phyloP scores from a whole-genome alignment of 1,140 invertebrate genomes.

The Cyphomyrmex costatus region DNA sequence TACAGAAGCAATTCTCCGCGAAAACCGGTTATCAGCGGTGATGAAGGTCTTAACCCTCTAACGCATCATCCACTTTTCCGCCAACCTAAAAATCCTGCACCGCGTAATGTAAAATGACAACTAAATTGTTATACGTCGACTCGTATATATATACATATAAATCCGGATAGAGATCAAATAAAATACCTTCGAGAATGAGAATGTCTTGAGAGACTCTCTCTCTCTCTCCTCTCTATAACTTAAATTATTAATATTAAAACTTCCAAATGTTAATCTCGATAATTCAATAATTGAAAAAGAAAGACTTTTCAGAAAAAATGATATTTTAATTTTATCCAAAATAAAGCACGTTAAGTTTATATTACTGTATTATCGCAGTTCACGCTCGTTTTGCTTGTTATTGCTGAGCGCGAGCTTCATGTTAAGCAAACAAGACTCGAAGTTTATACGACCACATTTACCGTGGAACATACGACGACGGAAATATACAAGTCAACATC shows the following conservation, averaged over 20 bases:
- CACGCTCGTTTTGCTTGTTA: not conserved
- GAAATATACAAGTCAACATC: slow-evolving; percentile 21
- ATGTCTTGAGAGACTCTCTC: no score
- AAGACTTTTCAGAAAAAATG: not conserved
- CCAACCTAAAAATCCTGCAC: slow-evolving; percentile 38
- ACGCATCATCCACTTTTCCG: slow-evolving; percentile 51
- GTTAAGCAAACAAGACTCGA: not conserved
- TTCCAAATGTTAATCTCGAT: not conserved
- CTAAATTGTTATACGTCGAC: slow-evolving; percentile 44
- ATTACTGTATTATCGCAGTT: not conserved
- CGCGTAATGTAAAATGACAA: slow-evolving; percentile 40
- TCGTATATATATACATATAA: no score
- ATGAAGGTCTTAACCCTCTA: slow-evolving; percentile 55
- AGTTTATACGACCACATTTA: slow-evolving; percentile 1
- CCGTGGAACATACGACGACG: not conserved
- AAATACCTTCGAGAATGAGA: not conserved
- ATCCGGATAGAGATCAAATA: not conserved
- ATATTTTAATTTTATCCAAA: not conserved
- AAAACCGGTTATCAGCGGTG: slow-evolving; percentile 60
- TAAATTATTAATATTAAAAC: not conserved
- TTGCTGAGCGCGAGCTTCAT: not conserved
- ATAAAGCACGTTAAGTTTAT: not conserved
- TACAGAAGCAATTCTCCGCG: slow-evolving; percentile 53
- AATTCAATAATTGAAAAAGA: not conserved
- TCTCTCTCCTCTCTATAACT: no score